phyloP scores from a whole-genome alignment of 2,888 invertebrate genomes.

The Cheilosia vulpina region DNA sequence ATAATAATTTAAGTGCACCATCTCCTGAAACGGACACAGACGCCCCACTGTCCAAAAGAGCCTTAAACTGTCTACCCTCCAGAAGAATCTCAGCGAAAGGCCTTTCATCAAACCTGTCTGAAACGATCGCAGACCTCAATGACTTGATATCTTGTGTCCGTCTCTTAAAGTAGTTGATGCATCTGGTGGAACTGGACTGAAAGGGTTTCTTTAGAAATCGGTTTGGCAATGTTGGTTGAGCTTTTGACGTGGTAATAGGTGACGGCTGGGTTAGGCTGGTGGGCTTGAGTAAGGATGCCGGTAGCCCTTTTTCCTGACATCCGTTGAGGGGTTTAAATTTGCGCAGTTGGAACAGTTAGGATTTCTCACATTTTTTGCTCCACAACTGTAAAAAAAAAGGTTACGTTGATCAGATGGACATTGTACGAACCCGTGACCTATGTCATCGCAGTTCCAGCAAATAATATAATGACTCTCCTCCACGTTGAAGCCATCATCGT shows the following conservation, averaged over 20 bases:
- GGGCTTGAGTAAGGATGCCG: background rate
- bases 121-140: background rate
- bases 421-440: background rate
- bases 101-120: background rate
- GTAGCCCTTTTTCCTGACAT: background rate
- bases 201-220: background rate
- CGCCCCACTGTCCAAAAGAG: background rate
- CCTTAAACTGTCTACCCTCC: background rate
- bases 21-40: background rate
- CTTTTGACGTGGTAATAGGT: background rate
- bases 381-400: no score
- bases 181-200: background rate
- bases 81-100: background rate
- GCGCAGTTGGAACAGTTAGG: background rate
- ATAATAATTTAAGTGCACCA: background rate
- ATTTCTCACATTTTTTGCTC: background rate
- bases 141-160: background rate
- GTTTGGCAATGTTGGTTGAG: background rate
- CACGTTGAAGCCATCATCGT: background rate
- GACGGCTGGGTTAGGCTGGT: background rate
- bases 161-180: background rate
- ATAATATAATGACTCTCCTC: background rate
- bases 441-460: conserved; percentile 7
- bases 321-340: background rate
- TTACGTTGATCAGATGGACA: no score